Conservation (phyloP, 2,797 vertebrate species). For the Taeniopygia guttata region DNA sequence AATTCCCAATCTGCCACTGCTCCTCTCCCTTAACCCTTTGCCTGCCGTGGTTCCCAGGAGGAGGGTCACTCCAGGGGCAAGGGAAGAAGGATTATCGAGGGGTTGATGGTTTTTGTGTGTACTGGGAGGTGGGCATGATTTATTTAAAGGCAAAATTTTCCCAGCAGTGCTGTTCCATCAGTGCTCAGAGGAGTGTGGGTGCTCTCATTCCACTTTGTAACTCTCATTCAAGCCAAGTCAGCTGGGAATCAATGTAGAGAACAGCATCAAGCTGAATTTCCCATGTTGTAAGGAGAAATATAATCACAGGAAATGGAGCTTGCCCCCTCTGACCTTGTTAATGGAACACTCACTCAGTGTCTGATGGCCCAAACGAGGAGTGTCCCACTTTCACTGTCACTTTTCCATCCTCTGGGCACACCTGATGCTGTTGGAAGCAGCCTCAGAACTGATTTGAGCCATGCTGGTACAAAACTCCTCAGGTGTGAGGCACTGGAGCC, state of each 20-base stretch:
- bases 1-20: background rate
- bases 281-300: background rate
- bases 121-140: background rate
- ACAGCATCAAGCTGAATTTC: background rate
- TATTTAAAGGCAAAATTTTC: background rate
- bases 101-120: too few species aligned
- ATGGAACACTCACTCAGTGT: background rate
- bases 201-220: background rate
- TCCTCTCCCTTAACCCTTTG: background rate
- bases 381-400: background rate
- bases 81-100: background rate
- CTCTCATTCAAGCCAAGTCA: background rate
- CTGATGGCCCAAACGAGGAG: background rate
- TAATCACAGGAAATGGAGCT: background rate
- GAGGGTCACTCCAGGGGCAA: background rate
- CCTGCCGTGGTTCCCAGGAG: background rate
- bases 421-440: background rate
- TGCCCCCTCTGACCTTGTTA: background rate
- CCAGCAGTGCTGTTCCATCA: background rate
- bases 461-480: background rate
- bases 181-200: background rate
- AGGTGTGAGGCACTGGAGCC: background rate
- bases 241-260: background rate
- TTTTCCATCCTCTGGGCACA: background rate
- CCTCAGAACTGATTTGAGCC: background rate